These are phyloP conservation scores for Willisornis vidua DNA, from an alignment of 2,113 vertebrate genomes.

Conservation along the genomic window DNA sequence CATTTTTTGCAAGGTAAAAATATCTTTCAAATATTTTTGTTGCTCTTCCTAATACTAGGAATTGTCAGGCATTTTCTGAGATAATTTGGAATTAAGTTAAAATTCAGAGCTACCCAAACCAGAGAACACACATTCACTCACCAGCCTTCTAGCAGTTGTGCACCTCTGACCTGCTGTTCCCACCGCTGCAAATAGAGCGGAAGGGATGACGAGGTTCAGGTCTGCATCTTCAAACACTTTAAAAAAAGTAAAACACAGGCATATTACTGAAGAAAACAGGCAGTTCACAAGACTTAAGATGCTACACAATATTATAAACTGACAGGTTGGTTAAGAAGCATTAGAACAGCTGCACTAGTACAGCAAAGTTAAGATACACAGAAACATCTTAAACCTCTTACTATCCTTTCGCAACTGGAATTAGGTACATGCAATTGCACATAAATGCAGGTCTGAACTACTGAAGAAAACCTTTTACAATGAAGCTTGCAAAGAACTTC, in stretches of 20 bases:
- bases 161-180: constrained; percentile 97
- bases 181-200: constrained; percentile 91
- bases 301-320: background rate
- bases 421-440: background rate
- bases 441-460: background rate
- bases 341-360: background rate
- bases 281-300: background rate
- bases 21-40: background rate
- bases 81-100: background rate
- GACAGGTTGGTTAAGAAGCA: background rate
- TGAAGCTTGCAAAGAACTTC: background rate
- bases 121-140: constrained; percentile 53
- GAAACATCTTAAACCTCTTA: background rate
- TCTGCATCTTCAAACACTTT: constrained; percentile 95
- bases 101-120: background rate
- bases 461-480: background rate
- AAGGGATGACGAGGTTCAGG: constrained; percentile 89
- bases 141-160: constrained; percentile 90
- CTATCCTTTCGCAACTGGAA: background rate
- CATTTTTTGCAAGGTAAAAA: background rate
- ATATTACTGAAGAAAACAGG: background rate
- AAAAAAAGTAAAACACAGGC: background rate
- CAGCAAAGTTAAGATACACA: background rate
- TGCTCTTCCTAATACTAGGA: background rate
- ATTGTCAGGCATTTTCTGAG: background rate